Base-by-base conservation (phyloP, 2,113 vertebrate species). In the Protobothrops flavoviridis region DNA sequence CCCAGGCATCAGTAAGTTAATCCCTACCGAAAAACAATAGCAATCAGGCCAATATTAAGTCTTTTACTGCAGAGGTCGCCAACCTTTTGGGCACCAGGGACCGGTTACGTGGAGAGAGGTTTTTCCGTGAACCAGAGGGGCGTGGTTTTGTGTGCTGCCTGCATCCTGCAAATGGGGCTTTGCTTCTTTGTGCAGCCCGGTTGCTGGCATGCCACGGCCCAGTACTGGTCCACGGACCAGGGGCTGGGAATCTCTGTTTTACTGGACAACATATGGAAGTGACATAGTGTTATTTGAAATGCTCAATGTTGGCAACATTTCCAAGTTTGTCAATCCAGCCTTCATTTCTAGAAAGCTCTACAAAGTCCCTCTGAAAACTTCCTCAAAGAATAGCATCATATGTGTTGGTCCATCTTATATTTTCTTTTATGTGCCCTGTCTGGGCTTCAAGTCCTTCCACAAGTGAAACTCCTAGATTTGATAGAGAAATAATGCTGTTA, bases 401-500 rank as follows among this genome's bases (percentile, higher is more conserved):
- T 64, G 17, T 74, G 17, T 55, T 23, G 3, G 21, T 24, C 74
- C 74, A 50, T 21, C 33, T 52, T 33, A 33, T 69, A 59, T 24
- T 48, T 45, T 55, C 2, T 7, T 0, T 0, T 1, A 90, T 2
- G 17, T 6, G 20, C 5, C n/a, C 1, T 23, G 33, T n/a, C 8
- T 1, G 13, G 0, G 26, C 17, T 24, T 43, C 55, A 39, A 39
- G n/a, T 48, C n/a, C 17, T 23, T 7, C 29, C 90, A 11, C 20
- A 61, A 59, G 11, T 0, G 0, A 3, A 85, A 29, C 13, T 52
- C 50, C 89, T 0, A 0, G 15, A 88, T 89, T 45, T 64, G 64
- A 64, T 33, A 3, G 86, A 50, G 15, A 88, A 39, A 52, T 59
- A 4, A 50, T 20, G 7, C 0, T 33, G 24, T 88, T 92, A 53